These are phyloP conservation scores for Protomyctophum bolini DNA, from an alignment of 2,113 vertebrate species.

Conservation along the genomic window DNA sequence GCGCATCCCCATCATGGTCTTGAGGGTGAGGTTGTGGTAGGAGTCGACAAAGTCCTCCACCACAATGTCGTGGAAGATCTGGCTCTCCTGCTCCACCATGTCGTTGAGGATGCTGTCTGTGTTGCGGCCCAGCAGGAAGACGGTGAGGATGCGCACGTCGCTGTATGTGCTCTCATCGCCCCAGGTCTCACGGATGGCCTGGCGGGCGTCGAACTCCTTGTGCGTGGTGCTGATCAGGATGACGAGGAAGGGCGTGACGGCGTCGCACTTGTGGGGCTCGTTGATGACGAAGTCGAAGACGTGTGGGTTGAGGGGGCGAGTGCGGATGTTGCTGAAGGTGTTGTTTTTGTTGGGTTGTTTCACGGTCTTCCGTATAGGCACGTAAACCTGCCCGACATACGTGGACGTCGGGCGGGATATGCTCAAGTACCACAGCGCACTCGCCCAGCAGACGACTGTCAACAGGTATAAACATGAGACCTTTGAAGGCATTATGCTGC, in stretches of 20 bases:
- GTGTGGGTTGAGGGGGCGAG: slow-evolving; percentile 94
- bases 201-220: slow-evolving; percentile 96
- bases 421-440: slow-evolving; percentile 96
- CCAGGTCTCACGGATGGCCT: slow-evolving; percentile 98
- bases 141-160: slow-evolving; percentile 89
- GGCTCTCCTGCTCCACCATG: slow-evolving; percentile 99
- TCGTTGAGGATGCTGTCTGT: slow-evolving; percentile 90
- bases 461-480: slow-evolving; percentile 95
- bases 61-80: slow-evolving; percentile 97
- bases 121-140: slow-evolving; percentile 95
- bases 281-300: slow-evolving; percentile 94
- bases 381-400: slow-evolving; percentile 85
- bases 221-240: slow-evolving; percentile 98
- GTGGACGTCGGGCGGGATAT: slow-evolving; percentile 91
- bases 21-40: slow-evolving; percentile 97
- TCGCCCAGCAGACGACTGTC: slow-evolving; percentile 98
- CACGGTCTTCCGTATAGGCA: slow-evolving; percentile 81
- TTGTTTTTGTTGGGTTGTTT: slow-evolving; percentile 83
- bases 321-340: slow-evolving; percentile 94
- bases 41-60: slow-evolving; percentile 97
- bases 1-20: slow-evolving; percentile 97
- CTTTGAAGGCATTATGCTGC: slow-evolving; percentile 95
- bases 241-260: slow-evolving; percentile 87
- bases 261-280: slow-evolving; percentile 94
- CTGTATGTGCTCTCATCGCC: slow-evolving; percentile 94